Evolutionary conservation across 2,797 vertebrate species (phyloP).

Genomic region (Cheirogaleus major): DNA sequence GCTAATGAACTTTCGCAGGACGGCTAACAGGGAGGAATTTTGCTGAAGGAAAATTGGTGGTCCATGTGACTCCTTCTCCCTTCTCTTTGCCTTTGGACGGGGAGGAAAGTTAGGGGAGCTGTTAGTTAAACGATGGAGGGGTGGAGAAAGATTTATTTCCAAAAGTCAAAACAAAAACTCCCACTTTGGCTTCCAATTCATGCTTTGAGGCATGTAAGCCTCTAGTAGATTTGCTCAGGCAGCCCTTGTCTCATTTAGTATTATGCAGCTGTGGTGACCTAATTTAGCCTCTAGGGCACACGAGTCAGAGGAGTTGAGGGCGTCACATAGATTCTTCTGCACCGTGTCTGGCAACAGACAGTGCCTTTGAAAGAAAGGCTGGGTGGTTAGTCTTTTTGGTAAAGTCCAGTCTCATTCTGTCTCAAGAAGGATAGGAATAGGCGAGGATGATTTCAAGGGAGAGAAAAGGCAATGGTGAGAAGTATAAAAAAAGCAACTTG

Average conservation of each 20-base stretch:
- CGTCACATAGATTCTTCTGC: not conserved
- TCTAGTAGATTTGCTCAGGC: not conserved
- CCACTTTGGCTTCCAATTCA: not conserved
- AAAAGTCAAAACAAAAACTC: slow-evolving; percentile 23
- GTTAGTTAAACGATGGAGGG: not conserved
- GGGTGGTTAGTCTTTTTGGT: slow-evolving; percentile 37
- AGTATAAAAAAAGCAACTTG: not conserved
- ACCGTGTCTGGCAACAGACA: not conserved
- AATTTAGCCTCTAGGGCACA: not conserved
- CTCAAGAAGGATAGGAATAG: not conserved
- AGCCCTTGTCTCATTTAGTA: not conserved
- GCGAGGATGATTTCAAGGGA: not conserved
- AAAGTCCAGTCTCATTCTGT: not conserved
- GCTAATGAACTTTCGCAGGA: slow-evolving; percentile 73
- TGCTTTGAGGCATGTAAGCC: not conserved
- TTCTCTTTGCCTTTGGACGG: not conserved
- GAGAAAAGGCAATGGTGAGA: not conserved
- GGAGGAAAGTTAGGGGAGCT: not conserved
- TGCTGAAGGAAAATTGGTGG: not conserved
- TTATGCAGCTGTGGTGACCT: slow-evolving; percentile 49
- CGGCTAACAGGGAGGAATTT: not conserved
- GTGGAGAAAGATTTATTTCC: not conserved
- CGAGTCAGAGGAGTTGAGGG: not conserved
- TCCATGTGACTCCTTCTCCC: not conserved
- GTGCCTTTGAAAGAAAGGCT: slow-evolving; percentile 50